These are phyloP conservation scores for Dufourea novaeangliae DNA, from an alignment of 1,140 invertebrate genomes.

Conservation along the genomic window DNA sequence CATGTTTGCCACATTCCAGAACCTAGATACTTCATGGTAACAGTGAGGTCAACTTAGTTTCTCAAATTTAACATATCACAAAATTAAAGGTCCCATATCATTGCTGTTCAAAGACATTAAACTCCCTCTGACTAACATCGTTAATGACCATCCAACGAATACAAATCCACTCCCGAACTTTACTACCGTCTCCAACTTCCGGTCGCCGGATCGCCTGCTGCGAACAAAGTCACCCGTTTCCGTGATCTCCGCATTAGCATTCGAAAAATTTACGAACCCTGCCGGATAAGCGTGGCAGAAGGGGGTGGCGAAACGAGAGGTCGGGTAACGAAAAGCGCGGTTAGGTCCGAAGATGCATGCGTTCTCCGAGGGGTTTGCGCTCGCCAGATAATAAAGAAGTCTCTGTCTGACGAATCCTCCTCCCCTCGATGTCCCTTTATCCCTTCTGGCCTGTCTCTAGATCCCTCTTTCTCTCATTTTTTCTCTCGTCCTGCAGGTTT, in stretches of 20 bases:
- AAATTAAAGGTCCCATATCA: no score
- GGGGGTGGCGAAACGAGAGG: no score
- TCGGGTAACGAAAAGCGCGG: neutral
- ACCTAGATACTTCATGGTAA: neutral
- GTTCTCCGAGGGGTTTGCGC: neutral
- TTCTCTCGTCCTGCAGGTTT: conserved; percentile 7
- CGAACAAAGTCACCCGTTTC: conserved; percentile 9
- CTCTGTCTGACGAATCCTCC: conserved; percentile 20
- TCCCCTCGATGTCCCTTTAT: conserved; percentile 23
- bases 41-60: no score
- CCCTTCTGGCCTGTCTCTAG: conserved; percentile 14
- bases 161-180: neutral
- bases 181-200: neutral
- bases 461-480: conserved; percentile 14
- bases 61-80: no score
- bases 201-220: neutral
- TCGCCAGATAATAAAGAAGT: conserved; percentile 15
- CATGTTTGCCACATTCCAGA: neutral
- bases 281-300: neutral
- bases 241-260: conserved; percentile 40
- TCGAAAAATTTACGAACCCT: conserved; percentile 31
- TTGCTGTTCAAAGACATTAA: no score
- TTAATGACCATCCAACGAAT: neutral
- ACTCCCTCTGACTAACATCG: neutral
- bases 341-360: conserved; percentile 14